Evolutionary conservation across 2,888 invertebrate species (phyloP), one percentile per base, ranked within the genome.

Genomic region (Lacanobia wlatinum): DNA sequence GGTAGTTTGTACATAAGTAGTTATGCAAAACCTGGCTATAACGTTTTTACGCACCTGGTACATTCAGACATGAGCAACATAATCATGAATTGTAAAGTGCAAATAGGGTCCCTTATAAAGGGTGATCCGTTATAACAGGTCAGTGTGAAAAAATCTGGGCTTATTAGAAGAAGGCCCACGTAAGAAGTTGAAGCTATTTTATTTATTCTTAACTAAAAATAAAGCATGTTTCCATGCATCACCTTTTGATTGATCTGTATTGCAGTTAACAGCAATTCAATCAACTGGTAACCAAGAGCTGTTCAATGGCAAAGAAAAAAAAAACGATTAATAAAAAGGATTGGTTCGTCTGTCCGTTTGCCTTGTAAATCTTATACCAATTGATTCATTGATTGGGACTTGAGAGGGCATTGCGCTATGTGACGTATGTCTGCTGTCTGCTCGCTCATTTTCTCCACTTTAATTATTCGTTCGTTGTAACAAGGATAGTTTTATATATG

Each of bases 341-440:
- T 50, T 59, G 38, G 14, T 43, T 72, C n/a, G 43, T 64, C 63
- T 64, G 72, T 46, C 53, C 16, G 48, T 53, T 73, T 46, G 72
- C 21, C 21, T 63, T 61, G 55, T 48, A 64, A 40, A 73, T 79
- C 50, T 52, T 52, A 63, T 70, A 16, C 34, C 65, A 70, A 64
- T 78, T 80, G 63, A 50, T 72, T 73, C 55, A 79, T 76, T 73
- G 63, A 73, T 61, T 76, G 76, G 18, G 23, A 60, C 48, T 75
- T 53, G 18, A 48, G 58, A 48, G 78, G 50, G 48, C 73, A 73
- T 63, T 48, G 71, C 48, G 65, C 73, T 53, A 60, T n/a, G 34
- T 38, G 61, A 55, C 48, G 63, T 34, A 10, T 7, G 62, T 53
- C 40, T 63, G 16, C 16, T 52, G 58, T 21, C 38, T 21, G 58